These are phyloP conservation scores for Crocallis elinguaria DNA, from an alignment of 2,888 invertebrate species.

Conservation along the genomic window DNA sequence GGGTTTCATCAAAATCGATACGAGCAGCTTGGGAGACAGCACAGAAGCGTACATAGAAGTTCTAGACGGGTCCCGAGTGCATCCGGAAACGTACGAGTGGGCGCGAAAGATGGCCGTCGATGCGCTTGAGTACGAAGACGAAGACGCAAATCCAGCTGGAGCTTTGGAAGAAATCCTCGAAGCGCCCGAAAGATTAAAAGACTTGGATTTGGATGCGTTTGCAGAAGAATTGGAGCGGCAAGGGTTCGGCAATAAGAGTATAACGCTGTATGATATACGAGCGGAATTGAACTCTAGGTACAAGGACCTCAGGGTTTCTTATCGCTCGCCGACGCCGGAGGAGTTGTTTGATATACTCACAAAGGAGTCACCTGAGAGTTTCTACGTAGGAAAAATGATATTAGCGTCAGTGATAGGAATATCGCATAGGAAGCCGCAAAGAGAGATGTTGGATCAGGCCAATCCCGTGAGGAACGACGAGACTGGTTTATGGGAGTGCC, in stretches of 20 bases:
- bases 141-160: slow-evolving; percentile 97
- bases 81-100: slow-evolving; percentile 99
- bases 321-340: slow-evolving; percentile 91
- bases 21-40: slow-evolving; percentile 96
- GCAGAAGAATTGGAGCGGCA: slow-evolving; percentile 98
- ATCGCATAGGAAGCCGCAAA: slow-evolving; percentile 94
- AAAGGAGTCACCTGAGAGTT: slow-evolving; percentile 97
- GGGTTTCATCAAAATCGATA: slow-evolving; percentile 99
- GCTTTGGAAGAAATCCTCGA: slow-evolving; percentile 99
- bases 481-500: slow-evolving; percentile 98
- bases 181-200: slow-evolving; percentile 96
- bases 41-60: slow-evolving; percentile 98
- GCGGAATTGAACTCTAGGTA: slow-evolving; percentile 97
- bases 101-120: slow-evolving; percentile 99
- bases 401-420: slow-evolving; percentile 92
- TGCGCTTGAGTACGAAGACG: slow-evolving; percentile 98
- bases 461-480: slow-evolving; percentile 98
- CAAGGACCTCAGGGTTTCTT: slow-evolving; percentile 93
- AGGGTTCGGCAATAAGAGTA: slow-evolving; percentile 95
- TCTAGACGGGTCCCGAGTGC: slow-evolving; percentile 98
- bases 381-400: slow-evolving; percentile 95
- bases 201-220: slow-evolving; percentile 98
- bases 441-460: slow-evolving; percentile 97
- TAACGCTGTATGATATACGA: slow-evolving; percentile 98
- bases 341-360: slow-evolving; percentile 97